A percentile compares a stretch with the other conserved stretches of the same genome.
phyloP scores from a whole-genome alignment of 2,113 vertebrate genomes.

The Oceanodroma tethys region DNA sequence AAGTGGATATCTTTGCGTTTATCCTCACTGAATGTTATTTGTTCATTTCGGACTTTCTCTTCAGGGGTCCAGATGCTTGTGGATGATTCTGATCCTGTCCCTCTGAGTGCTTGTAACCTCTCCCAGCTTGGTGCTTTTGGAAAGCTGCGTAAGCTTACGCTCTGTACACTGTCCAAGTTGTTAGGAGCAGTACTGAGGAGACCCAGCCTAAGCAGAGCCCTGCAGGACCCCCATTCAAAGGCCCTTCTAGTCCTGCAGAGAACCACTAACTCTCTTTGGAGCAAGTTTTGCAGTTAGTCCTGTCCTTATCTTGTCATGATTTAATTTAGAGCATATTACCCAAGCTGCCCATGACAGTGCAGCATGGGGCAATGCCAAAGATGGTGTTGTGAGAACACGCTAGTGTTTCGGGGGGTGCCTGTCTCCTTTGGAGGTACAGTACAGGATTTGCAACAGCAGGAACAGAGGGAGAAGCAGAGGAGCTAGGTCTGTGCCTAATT shows the following conservation, averaged over 20 bases:
- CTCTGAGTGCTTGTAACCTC: neutral
- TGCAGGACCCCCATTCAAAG: neutral
- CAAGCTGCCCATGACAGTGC: neutral
- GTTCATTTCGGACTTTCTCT: neutral
- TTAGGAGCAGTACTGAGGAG: neutral
- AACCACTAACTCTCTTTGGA: neutral
- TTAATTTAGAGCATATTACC: neutral
- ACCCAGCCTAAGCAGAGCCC: neutral
- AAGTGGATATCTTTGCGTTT: neutral
- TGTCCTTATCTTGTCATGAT: neutral
- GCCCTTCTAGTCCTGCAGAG: neutral
- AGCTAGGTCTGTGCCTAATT: neutral
- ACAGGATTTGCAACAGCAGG: neutral
- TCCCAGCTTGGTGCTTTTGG: neutral
- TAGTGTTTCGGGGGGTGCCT: neutral
- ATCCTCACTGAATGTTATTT: neutral
- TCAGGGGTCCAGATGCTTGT: neutral
- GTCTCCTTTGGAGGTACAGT: neutral
- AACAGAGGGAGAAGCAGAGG: neutral
- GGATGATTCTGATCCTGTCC: neutral
- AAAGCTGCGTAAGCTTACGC: neutral
- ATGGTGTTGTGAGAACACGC: neutral
- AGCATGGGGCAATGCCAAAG: neutral
- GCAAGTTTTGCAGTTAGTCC: neutral
- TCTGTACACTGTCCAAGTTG: neutral